Base-by-base conservation (phyloP, 2,888 invertebrate genomes). In the Acanthosepion pharaonis region DNA sequence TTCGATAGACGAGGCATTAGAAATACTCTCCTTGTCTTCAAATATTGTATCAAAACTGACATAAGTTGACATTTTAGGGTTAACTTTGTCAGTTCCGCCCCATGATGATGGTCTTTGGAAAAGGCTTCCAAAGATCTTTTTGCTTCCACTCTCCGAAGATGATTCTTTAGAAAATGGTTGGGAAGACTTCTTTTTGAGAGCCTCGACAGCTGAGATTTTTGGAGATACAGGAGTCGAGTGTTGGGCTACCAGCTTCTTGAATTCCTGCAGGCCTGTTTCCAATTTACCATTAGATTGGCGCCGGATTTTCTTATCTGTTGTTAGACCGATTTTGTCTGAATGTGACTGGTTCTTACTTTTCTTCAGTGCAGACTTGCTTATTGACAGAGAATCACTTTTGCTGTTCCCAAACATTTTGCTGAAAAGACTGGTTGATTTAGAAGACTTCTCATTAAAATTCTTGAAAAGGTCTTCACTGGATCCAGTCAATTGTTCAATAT, bases 1-100 rank as follows among this genome's bases (percentile, higher is more conserved):
- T 94, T 96, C 96, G 23, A 95, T 95, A 8, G 96, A 96, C 0
- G 95, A 95, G 5, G 78, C 92, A 94, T 96, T 95, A 18, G 95
- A 94, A 94, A 96, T 95, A 91, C 96, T 96, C 94, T 97, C 97
- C 25, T 95, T 95, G 78, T 96, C 96, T 94, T 97, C 97, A 94
- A 96, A 96, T 93, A 97, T 97, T 3, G 96, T 96, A 95, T 97
- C 96, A 95, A 96, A 96, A 94, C 96, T 96, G 49, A 97, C 96
- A 95, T 97, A 97, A 25, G 97, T 97, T n/a, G 97, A 96, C 15
- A 96, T 96, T 94, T 96, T 95, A 53, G 95, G 78, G 91, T 95
- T 95, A 48, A 95, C 92, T 64, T 95, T 95, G 25, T 94, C 92
- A 53, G 95, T 96, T 92, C 95, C 91, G 23, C 94, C 59, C 78